A percentile compares a stretch with the other conserved stretches of the same genome.
Evolutionary conservation across 2,888 invertebrate genomes (phyloP).

Genomic region (Crossocerus cetratus): DNA sequence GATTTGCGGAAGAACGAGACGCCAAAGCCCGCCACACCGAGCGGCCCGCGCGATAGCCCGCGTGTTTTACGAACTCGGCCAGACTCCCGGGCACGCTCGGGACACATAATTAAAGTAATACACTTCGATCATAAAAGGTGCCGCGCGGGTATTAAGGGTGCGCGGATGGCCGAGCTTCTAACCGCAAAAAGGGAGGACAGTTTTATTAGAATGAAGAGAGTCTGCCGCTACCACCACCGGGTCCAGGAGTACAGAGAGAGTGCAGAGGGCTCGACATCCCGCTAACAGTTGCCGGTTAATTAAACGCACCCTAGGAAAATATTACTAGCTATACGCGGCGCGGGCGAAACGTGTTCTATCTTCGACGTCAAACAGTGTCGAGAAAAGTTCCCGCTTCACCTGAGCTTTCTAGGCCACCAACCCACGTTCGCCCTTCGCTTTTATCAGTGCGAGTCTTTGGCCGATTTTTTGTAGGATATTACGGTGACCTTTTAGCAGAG

Average conservation of each 20-base stretch:
- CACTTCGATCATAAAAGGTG: background rate
- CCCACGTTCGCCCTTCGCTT: too few species aligned
- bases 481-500: too few species aligned
- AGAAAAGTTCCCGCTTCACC: background rate
- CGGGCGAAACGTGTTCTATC: background rate
- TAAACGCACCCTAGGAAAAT: slow-evolving; percentile 1
- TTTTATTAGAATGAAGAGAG: background rate
- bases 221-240: too few species aligned
- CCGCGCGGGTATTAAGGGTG: background rate
- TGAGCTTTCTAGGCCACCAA: too few species aligned
- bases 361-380: background rate
- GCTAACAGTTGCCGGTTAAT: background rate
- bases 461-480: too few species aligned
- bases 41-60: slow-evolving; percentile 8
- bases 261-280: background rate
- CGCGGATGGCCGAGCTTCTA: background rate
- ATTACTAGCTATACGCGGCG: background rate
- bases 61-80: slow-evolving; percentile 15
- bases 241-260: too few species aligned
- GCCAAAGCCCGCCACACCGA: background rate
- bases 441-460: too few species aligned
- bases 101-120: slow-evolving; percentile 3
- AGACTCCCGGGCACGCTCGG: background rate
- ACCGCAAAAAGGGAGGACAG: background rate
- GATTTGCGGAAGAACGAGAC: background rate